Evolutionary conservation across 2,888 invertebrate genomes (phyloP), one percentile per base, ranked within the genome.

Genomic region (Noctua janthina): DNA sequence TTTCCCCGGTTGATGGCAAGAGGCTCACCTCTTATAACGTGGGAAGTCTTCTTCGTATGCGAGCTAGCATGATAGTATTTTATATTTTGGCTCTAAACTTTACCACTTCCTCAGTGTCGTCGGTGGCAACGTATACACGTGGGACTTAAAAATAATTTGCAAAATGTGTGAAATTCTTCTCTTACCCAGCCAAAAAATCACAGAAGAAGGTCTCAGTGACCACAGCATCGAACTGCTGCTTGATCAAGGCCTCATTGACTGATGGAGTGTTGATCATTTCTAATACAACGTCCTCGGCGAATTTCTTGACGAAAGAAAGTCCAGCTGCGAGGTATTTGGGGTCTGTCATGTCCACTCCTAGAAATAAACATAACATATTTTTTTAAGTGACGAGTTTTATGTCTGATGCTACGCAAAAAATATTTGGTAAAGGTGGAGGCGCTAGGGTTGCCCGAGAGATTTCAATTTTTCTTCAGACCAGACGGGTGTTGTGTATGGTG

Each of bases 171-270:
- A 35, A 20, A 39, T 43, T 46, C n/a, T n/a, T 46, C 15, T 46
- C 87, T 73, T 66, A 87, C 86, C 86, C 96, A 66, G 94, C 92
- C 5, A 93, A 91, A 0, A 92, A 74, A 20, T 95, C 94, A 0
- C 91, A 91, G 84, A 96, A 94, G 89, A 95, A 95, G 86, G 92
- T 92, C 74, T 96, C 96, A 0, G 94, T 93, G 71, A 95, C 84
- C 4, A 96, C 94, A 0, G 95, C 95, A 54, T 96, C 96, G 66
- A 91, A 95, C 64, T 93, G 89, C 5, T 87, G 87, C 8, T 88
- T 82, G 1, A 88, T 49, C 11, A 94, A 20, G 0, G 90, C 90
- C 0, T 88, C 87, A 5, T 86, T 83, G 23, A 96, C 59, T 0
- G 81, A 86, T 0, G 91, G 87, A 4, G 87, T 88, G 4, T 54